These are phyloP conservation scores for Synanthedon myopaeformis DNA, from an alignment of 2,888 invertebrate genomes.

Conservation along the genomic window DNA sequence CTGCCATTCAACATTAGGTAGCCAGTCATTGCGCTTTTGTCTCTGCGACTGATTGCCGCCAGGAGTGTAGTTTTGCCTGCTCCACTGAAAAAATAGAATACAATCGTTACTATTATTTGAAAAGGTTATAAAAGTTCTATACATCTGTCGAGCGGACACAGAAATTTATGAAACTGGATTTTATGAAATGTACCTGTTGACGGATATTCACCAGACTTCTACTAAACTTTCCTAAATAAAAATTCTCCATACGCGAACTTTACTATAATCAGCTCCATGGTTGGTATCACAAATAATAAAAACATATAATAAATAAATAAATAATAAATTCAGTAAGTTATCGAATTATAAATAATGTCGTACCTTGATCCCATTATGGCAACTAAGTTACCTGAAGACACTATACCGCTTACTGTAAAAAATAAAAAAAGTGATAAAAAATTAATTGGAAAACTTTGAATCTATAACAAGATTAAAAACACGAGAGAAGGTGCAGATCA, in stretches of 20 bases:
- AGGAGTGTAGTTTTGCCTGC: slow-evolving; percentile 82
- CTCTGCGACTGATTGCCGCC: slow-evolving; percentile 78
- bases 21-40: slow-evolving; percentile 76
- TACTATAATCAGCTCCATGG: neutral
- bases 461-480: too few species aligned
- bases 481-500: too few species aligned
- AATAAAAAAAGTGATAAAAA: slow-evolving; percentile 8
- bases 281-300: too few species aligned
- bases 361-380: slow-evolving; percentile 83
- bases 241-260: too few species aligned
- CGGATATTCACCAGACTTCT: too few species aligned
- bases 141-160: neutral
- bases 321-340: too few species aligned
- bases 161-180: neutral
- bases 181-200: too few species aligned
- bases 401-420: slow-evolving; percentile 76
- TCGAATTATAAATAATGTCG: slow-evolving; percentile 9
- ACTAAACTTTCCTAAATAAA: too few species aligned
- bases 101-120: neutral
- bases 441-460: too few species aligned
- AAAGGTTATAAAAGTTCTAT: too few species aligned
- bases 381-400: slow-evolving; percentile 76
- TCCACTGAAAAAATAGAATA: slow-evolving; percentile 63
- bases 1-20: slow-evolving; percentile 79
- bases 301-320: too few species aligned